phyloP scores from a whole-genome alignment of 2,113 vertebrate genomes.

The Gambusia holbrooki region DNA sequence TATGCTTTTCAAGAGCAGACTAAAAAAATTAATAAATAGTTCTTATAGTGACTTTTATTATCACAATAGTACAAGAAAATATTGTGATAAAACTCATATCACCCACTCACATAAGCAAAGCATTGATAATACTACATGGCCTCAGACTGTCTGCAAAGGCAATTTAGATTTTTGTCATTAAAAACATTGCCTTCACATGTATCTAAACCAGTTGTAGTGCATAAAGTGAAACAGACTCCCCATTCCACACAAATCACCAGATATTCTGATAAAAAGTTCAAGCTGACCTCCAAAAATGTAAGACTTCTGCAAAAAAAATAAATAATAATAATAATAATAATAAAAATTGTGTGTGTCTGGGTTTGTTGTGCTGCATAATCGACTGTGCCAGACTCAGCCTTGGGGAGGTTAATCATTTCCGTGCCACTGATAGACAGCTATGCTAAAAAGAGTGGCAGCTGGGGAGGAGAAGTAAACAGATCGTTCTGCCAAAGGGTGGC shows the following conservation, averaged over 20 bases:
- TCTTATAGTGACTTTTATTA: no score
- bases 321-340: no score
- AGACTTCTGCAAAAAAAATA: background rate
- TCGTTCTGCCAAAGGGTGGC: background rate
- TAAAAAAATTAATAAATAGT: no score
- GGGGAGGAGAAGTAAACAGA: background rate
- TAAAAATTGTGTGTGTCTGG: background rate
- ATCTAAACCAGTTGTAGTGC: background rate
- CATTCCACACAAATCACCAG: background rate
- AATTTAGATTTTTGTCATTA: background rate
- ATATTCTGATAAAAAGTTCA: constrained; percentile 1
- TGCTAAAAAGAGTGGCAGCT: background rate
- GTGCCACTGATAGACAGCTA: background rate
- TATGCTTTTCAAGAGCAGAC: no score
- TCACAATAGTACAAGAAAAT: no score
- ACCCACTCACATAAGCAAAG: background rate
- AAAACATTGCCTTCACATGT: no score
- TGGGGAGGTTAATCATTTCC: background rate
- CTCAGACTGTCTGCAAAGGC: background rate
- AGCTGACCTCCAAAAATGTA: constrained; percentile 13
- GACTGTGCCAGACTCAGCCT: background rate
- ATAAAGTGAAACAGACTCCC: background rate
- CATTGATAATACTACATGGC: background rate
- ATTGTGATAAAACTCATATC: no score
- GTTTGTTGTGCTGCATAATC: constrained; percentile 3